A percentile compares a stretch with the other conserved stretches of the same genome.
phyloP scores from a whole-genome alignment of 2,888 invertebrate genomes.

The Agrenia bidenticulata region DNA sequence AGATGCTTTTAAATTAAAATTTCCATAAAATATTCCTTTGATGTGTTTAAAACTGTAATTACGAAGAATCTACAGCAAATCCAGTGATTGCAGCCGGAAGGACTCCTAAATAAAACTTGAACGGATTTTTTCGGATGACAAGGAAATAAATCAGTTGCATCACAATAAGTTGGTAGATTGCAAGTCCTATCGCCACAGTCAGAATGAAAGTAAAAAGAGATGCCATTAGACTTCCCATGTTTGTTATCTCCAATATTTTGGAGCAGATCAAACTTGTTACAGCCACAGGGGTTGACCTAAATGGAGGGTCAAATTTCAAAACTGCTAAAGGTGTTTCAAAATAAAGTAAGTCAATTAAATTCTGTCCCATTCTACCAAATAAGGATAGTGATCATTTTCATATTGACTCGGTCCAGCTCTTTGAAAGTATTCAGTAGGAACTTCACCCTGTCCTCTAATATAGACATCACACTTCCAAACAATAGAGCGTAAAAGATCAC shows the following conservation, averaged over 20 bases:
- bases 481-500: constrained; percentile 87
- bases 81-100: constrained; percentile 82
- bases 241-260: constrained; percentile 70
- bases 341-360: neutral
- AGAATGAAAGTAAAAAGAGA: constrained; percentile 69
- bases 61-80: constrained; percentile 89
- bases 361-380: constrained; percentile 67
- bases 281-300: constrained; percentile 74
- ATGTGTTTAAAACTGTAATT: constrained; percentile 58
- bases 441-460: constrained; percentile 75
- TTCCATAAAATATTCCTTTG: too few species aligned
- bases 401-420: constrained; percentile 83
- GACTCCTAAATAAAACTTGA: constrained; percentile 78
- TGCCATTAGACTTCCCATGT: constrained; percentile 63
- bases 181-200: constrained; percentile 77
- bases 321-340: constrained; percentile 1
- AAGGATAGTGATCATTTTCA: constrained; percentile 89
- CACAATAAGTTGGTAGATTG: constrained; percentile 78
- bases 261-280: constrained; percentile 82
- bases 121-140: constrained; percentile 79
- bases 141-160: constrained; percentile 82
- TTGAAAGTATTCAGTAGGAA: constrained; percentile 76
- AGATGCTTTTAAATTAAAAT: constrained; percentile 4
- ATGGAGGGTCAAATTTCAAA: neutral
- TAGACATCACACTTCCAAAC: constrained; percentile 83